Evolutionary conservation across 1,140 invertebrate genomes (phyloP).

Genomic region (Hestina assimilis): DNA sequence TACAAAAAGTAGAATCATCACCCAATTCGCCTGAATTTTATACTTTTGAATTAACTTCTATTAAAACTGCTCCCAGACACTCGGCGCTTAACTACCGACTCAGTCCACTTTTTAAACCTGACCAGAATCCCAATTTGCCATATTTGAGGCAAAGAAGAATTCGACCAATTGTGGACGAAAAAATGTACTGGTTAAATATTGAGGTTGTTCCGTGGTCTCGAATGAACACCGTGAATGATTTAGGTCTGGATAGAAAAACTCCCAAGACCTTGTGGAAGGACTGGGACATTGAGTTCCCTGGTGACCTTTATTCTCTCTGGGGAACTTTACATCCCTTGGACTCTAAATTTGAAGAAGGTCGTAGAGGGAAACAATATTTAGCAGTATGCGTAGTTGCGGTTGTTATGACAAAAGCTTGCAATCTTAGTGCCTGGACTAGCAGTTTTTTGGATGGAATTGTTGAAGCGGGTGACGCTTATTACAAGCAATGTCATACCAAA

Average conservation of each 20-base stretch:
- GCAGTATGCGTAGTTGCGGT: slow-evolving; percentile 78
- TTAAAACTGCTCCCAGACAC: slow-evolving; percentile 72
- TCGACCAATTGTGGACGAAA: slow-evolving; percentile 67
- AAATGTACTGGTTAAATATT: slow-evolving; percentile 78
- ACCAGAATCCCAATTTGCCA: slow-evolving; percentile 58
- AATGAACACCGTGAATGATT: slow-evolving; percentile 70
- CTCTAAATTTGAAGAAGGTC: slow-evolving; percentile 55
- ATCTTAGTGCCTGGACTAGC: slow-evolving; percentile 80
- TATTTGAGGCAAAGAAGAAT: slow-evolving; percentile 50
- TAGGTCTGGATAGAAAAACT: slow-evolving; percentile 70
- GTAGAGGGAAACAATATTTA: slow-evolving; percentile 79
- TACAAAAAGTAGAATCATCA: slow-evolving; percentile 36
- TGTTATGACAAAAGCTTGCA: slow-evolving; percentile 79
- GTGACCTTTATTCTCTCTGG: slow-evolving; percentile 80
- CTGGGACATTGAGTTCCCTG: slow-evolving; percentile 82
- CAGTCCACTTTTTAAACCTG: slow-evolving; percentile 65
- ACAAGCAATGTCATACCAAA: slow-evolving; percentile 63
- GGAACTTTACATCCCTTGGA: slow-evolving; percentile 79
- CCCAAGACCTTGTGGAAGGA: slow-evolving; percentile 77
- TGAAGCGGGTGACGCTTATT: slow-evolving; percentile 78
- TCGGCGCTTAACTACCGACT: slow-evolving; percentile 68
- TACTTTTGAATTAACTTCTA: slow-evolving; percentile 77
- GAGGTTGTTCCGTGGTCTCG: slow-evolving; percentile 77
- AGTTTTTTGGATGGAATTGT: slow-evolving; percentile 81
- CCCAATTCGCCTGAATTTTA: slow-evolving; percentile 67